Percentiles rank a stretch among this genome's conserved stretches.
Evolutionary conservation across 2,888 invertebrate species (phyloP).

Genomic region (Philopedon plagiatum): DNA sequence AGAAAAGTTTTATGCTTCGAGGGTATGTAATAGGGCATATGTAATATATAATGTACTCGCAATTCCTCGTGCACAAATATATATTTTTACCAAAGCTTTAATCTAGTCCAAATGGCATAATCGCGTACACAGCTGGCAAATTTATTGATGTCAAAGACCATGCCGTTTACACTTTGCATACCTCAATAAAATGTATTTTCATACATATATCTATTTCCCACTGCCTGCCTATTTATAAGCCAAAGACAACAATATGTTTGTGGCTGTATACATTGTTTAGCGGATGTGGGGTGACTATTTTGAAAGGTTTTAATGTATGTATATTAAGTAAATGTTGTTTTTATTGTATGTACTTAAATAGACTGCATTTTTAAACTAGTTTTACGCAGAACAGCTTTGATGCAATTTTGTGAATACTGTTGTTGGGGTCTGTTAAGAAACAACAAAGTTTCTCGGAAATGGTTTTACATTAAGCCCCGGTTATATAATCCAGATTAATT

Average conservation of each 20-base stretch:
- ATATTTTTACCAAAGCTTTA: conserved; percentile 26
- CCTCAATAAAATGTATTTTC: background rate
- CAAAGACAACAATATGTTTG: conserved; percentile 6
- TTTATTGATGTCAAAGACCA: conserved; percentile 2
- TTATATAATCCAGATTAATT: no score
- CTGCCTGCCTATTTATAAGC: conserved; percentile 13
- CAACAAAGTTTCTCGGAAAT: no score
- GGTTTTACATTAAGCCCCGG: no score
- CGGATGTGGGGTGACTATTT: conserved; percentile 15
- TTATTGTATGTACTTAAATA: background rate
- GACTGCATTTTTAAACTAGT: no score
- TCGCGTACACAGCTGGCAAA: background rate
- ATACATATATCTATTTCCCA: conserved; percentile 10
- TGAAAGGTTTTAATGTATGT: conserved; percentile 7
- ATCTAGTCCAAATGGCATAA: conserved; percentile 9
- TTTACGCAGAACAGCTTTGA: no score
- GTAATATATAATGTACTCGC: background rate
- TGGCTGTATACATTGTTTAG: background rate
- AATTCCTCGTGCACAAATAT: background rate
- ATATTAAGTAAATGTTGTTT: background rate
- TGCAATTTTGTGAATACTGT: no score
- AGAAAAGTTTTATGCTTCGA: no score
- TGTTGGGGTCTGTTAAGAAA: no score
- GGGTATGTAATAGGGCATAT: no score
- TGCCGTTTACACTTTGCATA: background rate